Base-by-base conservation (phyloP, 1,140 invertebrate species). In the Polyergus mexicanus region DNA sequence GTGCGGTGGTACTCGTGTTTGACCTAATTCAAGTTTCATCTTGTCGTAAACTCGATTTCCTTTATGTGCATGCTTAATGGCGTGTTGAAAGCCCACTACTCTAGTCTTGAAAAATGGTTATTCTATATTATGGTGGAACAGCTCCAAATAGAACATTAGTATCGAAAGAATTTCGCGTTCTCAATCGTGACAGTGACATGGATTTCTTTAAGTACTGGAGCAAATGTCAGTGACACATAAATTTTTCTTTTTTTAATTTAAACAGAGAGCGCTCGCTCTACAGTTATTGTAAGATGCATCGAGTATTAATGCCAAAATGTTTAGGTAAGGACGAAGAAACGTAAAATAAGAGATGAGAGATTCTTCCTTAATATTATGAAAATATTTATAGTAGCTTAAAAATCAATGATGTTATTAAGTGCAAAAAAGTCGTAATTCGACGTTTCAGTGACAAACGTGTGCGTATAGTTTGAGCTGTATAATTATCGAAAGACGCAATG, bases 401-500 rank as follows among this genome's bases (percentile, higher is more conserved):
- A 51, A 51, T 51, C 19, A 51, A 51, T 51, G 16, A 51, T 3
- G 16, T 51, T 51, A 4, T 51, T 51, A 51, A 51, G 16, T 51
- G 1, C 4, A 35, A 54, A n/a, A 35, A 54, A n/a, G 32, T 51
- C 25, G 0, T 54, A 7, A 69, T 51, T 51, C 19, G 47, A 19
- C 5, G 10, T 51, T 51, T 51, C 0, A 0, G 13, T 3, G 3
- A 51, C 16, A 69, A 69, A 69, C 41, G 4, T 11, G 16, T 32
- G 1, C 1, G 4, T 19, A 51, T 19, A 51, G 5, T 51, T 51
- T 0, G 19, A 84, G 44, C 8, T 10, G 75, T 71, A 81, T 91
- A 94, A 94, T 94, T 94, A 94, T 93, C 84, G 88, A 93, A 91
- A 92, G 90, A 92, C 86, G 90, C 91, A 85, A 94, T 93, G 94